These are phyloP conservation scores for Helicoverpa assulta DNA, from an alignment of 2,888 invertebrate species.

Conservation along the genomic window DNA sequence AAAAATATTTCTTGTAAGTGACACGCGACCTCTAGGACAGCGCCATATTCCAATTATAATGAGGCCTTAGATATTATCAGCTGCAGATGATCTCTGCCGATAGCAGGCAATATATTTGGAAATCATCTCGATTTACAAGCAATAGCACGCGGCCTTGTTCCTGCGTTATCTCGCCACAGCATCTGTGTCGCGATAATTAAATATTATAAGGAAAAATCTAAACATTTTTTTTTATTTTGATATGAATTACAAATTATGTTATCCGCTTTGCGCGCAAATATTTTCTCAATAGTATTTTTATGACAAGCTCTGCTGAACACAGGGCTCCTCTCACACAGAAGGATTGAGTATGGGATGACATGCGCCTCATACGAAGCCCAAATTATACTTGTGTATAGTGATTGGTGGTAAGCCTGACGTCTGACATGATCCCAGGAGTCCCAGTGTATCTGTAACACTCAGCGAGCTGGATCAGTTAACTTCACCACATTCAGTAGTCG, in stretches of 20 bases:
- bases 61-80: constrained; percentile 5
- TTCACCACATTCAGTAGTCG: no score
- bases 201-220: constrained; percentile 9
- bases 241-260: constrained; percentile 16
- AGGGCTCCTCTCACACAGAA: no score
- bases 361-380: no score
- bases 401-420: neutral
- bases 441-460: constrained; percentile 1
- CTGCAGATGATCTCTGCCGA: no score
- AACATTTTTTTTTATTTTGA: constrained; percentile 7
- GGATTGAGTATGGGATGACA: no score
- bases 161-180: constrained; percentile 12
- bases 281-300: neutral
- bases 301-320: no score
- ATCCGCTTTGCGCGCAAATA: constrained; percentile 19
- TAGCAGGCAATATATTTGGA: neutral
- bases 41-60: neutral
- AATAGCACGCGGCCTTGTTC: constrained; percentile 1
- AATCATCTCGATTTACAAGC: neutral
- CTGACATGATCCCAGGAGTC: no score
- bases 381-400: neutral
- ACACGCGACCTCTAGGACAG: neutral
- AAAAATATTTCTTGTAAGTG: neutral
- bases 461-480: neutral
- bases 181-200: constrained; percentile 20